A percentile compares a stretch with the other conserved stretches of the same genome.
phyloP scores from a whole-genome alignment of 1,140 invertebrate genomes.

The Battus philenor region DNA sequence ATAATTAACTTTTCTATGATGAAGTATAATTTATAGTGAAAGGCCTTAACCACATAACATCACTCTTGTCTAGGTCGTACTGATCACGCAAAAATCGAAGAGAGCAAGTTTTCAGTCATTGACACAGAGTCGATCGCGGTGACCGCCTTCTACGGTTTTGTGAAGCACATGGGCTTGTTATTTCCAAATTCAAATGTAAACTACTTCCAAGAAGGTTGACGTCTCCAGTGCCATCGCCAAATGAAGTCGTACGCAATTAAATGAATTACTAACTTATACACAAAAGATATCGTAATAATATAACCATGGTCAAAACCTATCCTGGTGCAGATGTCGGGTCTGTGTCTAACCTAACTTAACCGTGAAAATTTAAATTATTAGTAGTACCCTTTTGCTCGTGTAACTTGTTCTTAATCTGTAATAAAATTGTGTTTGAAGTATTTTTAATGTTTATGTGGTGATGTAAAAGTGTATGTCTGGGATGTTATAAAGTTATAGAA shows the following conservation, averaged over 20 bases:
- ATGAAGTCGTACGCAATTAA: conserved; percentile 18
- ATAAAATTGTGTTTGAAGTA: no score
- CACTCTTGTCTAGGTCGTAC: conserved; percentile 10
- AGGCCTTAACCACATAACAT: conserved; percentile 8
- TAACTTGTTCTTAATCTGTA: no score
- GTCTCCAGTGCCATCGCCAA: conserved; percentile 10
- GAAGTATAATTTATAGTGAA: conserved; percentile 12
- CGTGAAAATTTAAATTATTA: no score
- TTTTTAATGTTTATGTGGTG: no score
- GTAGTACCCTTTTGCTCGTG: no score
- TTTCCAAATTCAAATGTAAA: conserved; percentile 2
- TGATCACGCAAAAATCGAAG: no score
- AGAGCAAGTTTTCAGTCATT: no score
- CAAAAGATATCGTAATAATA: conserved; percentile 12
- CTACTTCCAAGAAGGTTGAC: conserved; percentile 16
- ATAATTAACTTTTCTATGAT: conserved; percentile 12
- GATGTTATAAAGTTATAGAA: no score
- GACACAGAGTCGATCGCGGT: no score
- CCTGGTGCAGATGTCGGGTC: conserved; percentile 17
- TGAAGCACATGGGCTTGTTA: conserved; percentile 1
- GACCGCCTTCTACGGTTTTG: conserved; percentile 1
- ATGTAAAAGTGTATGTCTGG: no score
- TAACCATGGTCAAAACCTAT: conserved; percentile 16
- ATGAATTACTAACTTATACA: conserved; percentile 17
- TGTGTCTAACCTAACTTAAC: conserved; percentile 11